A percentile compares a stretch with the other conserved stretches of the same genome.
Conservation (phyloP, 2,113 vertebrate genomes). For the Caretta caretta region DNA sequence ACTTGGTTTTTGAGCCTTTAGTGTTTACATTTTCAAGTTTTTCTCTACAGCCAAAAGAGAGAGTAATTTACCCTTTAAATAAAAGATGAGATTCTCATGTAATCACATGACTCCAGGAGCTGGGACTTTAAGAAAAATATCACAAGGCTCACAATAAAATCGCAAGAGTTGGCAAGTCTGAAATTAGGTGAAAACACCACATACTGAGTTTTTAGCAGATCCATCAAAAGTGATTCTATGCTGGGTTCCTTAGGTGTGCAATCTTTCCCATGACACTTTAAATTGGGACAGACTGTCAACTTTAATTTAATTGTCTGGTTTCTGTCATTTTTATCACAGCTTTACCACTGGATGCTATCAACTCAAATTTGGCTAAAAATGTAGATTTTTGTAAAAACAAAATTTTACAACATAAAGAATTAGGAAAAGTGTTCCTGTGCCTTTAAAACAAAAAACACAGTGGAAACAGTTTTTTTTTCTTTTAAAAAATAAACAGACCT, state of each 20-base stretch:
- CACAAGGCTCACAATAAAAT: neutral
- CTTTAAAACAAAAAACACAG: constrained; percentile 56
- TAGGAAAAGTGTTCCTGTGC: constrained; percentile 29
- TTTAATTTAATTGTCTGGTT: constrained; percentile 13
- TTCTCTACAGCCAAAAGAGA: neutral
- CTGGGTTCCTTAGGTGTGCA: constrained; percentile 4
- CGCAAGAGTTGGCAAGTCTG: neutral
- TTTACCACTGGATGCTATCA: neutral
- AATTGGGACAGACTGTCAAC: neutral
- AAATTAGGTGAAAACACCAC: constrained; percentile 24
- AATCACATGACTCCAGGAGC: neutral
- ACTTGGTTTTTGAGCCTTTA: neutral
- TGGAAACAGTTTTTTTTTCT: constrained; percentile 19
- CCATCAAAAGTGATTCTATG: neutral
- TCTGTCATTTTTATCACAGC: neutral
- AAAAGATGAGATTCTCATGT: neutral
- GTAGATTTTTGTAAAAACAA: constrained; percentile 19
- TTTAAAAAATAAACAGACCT: constrained; percentile 29
- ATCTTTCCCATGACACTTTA: neutral
- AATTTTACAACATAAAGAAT: constrained; percentile 9
- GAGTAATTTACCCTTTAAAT: neutral
- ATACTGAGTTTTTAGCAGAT: constrained; percentile 45
- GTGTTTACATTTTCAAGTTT: neutral
- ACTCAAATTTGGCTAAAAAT: constrained; percentile 50
- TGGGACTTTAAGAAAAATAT: neutral